Conservation (phyloP, 2,797 vertebrate species). For the Syndactyla subalaris region DNA sequence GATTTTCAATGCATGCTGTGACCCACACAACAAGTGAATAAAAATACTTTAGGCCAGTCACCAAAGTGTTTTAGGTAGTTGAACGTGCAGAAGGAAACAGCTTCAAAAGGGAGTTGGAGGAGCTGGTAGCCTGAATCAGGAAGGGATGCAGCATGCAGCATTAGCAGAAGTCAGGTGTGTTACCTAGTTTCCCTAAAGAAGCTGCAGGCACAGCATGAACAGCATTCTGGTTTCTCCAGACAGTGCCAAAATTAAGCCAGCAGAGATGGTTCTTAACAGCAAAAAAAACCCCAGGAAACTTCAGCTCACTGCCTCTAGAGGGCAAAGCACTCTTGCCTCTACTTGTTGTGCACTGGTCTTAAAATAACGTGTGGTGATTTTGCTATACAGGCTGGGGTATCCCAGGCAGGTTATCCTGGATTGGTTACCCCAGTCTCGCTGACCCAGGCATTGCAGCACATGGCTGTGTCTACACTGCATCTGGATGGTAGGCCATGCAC, state of each 20-base stretch:
- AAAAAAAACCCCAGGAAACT: background rate
- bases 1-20: background rate
- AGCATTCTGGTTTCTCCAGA: background rate
- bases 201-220: background rate
- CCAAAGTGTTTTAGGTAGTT: background rate
- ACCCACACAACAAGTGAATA: accelerated
- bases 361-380: accelerated
- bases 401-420: background rate
- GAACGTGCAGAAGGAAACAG: background rate
- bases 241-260: background rate
- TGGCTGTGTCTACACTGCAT: accelerated
- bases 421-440: background rate
- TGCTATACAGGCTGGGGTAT: background rate
- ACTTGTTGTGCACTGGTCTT: accelerated
- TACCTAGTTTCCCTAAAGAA: background rate
- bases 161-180: background rate
- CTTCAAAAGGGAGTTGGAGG: accelerated
- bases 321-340: background rate
- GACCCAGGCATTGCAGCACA: background rate
- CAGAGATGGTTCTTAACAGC: accelerated
- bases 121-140: background rate
- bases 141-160: background rate
- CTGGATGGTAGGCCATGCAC: background rate
- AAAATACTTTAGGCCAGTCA: background rate
- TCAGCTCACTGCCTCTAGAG: constrained; percentile 33